phyloP scores from a whole-genome alignment of 2,888 invertebrate genomes.

The Hesperia comma region DNA sequence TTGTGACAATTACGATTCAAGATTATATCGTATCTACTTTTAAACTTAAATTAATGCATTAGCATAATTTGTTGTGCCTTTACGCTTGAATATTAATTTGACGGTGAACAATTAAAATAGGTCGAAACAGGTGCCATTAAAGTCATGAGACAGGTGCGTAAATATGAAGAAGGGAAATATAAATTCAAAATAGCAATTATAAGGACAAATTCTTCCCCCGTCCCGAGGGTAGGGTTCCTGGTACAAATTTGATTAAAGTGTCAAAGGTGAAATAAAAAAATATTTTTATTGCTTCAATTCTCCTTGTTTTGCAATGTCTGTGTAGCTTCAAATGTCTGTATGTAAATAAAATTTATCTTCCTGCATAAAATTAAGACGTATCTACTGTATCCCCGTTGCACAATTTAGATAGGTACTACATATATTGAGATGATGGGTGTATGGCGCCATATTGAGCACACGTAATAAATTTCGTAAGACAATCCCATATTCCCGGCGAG shows the following conservation, averaged over 20 bases:
- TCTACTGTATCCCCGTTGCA: not conserved
- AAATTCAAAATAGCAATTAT: slow-evolving; percentile 81
- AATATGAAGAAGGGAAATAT: slow-evolving; percentile 35
- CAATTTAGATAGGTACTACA: not conserved
- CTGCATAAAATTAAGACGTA: slow-evolving; percentile 37
- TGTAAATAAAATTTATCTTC: slow-evolving; percentile 33
- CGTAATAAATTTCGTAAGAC: too few relatives aligned
- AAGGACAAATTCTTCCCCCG: slow-evolving; percentile 72
- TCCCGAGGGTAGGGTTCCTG: slow-evolving; percentile 76
- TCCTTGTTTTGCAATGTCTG: slow-evolving; percentile 73
- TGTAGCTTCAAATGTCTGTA: slow-evolving; percentile 60
- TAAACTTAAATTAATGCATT: slow-evolving; percentile 1
- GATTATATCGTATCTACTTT: not conserved
- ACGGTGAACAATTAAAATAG: slow-evolving; percentile 7
- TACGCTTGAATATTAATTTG: slow-evolving; percentile 16
- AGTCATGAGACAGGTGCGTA: slow-evolving; percentile 24
- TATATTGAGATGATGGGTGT: too few relatives aligned
- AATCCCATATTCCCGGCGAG: too few relatives aligned
- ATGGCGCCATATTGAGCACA: too few relatives aligned
- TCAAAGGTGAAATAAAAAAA: slow-evolving; percentile 83
- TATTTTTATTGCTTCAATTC: slow-evolving; percentile 53
- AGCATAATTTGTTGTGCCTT: slow-evolving; percentile 2
- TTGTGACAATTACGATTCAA: not conserved
- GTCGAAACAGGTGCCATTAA: slow-evolving; percentile 7
- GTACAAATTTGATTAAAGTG: slow-evolving; percentile 83